Evolutionary conservation across 2,797 vertebrate genomes (phyloP).

Genomic region (Prionace glauca): DNA sequence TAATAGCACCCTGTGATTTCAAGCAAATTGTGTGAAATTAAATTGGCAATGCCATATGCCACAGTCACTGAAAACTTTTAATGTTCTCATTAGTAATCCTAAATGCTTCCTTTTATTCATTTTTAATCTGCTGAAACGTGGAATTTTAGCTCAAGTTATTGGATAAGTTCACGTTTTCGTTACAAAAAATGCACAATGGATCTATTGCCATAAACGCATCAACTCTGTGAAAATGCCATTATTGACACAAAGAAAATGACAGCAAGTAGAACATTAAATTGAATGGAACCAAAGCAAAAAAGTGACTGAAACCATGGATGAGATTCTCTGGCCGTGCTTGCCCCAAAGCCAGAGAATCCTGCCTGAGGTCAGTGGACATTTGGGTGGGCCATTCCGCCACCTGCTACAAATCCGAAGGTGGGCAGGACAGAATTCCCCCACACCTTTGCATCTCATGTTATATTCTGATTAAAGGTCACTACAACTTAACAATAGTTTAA

Average conservation of each 20-base stretch:
- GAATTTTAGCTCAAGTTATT: not conserved
- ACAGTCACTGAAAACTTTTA: not conserved
- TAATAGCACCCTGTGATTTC: too few relatives aligned
- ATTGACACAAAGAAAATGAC: conserved; percentile 6
- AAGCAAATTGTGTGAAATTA: not conserved
- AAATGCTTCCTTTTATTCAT: not conserved
- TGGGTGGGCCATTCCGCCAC: too few relatives aligned
- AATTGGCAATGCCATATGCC: not conserved
- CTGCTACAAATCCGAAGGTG: too few relatives aligned
- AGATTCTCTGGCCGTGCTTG: too few relatives aligned
- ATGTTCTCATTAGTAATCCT: not conserved
- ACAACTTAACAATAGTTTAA: not conserved
- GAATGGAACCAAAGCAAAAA: not conserved
- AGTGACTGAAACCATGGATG: not conserved
- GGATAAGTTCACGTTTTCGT: not conserved
- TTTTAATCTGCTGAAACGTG: not conserved
- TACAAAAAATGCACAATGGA: not conserved
- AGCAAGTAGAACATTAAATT: not conserved
- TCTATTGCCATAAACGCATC: not conserved
- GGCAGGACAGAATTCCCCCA: too few relatives aligned
- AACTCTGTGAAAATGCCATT: not conserved
- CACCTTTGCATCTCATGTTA: not conserved
- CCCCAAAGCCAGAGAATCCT: too few relatives aligned
- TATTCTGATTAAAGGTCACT: not conserved
- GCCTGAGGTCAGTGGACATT: too few relatives aligned